Evolutionary conservation across 2,797 vertebrate species (phyloP).

Genomic region (Echiichthys vipera): DNA sequence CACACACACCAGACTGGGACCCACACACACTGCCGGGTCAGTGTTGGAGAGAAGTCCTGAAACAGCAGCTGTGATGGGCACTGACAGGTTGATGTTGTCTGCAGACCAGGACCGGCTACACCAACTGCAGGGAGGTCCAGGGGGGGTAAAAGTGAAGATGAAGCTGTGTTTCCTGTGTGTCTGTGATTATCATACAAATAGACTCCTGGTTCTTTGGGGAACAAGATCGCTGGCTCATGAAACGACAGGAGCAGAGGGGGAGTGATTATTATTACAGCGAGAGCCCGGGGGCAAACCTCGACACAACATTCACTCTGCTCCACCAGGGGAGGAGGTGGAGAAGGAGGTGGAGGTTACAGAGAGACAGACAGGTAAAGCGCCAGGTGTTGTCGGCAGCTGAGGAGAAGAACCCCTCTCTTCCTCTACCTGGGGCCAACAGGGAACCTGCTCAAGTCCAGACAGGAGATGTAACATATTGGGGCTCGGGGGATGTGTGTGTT

Average conservation of each 20-base stretch:
- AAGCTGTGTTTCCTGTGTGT: slow-evolving; percentile 3
- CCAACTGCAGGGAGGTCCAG: neutral
- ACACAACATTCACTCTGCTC: slow-evolving; percentile 46
- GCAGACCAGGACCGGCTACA: neutral
- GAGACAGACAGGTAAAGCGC: slow-evolving; percentile 29
- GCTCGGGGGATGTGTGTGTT: slow-evolving; percentile 33
- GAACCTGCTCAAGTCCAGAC: slow-evolving; percentile 67
- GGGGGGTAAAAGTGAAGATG: neutral
- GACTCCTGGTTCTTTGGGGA: slow-evolving; percentile 27
- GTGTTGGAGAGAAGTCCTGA: slow-evolving; percentile 11
- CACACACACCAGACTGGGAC: slow-evolving; percentile 14
- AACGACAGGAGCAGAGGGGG: slow-evolving; percentile 23
- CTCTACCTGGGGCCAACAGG: slow-evolving; percentile 54
- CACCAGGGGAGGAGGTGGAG: slow-evolving; percentile 45
- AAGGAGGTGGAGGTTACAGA: slow-evolving; percentile 36
- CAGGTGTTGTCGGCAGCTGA: slow-evolving; percentile 64
- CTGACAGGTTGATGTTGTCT: slow-evolving; percentile 29
- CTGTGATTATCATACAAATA: slow-evolving; percentile 51
- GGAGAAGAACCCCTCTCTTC: slow-evolving; percentile 28
- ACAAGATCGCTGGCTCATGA: slow-evolving; percentile 31
- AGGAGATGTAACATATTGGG: slow-evolving; percentile 40
- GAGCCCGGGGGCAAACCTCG: slow-evolving; percentile 55
- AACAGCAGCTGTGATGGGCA: slow-evolving; percentile 35
- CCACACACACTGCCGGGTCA: slow-evolving; percentile 12
- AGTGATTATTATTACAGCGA: slow-evolving; percentile 43